These are phyloP conservation scores for Papilio xuthus DNA, from an alignment of 1,140 invertebrate species.

Conservation along the genomic window DNA sequence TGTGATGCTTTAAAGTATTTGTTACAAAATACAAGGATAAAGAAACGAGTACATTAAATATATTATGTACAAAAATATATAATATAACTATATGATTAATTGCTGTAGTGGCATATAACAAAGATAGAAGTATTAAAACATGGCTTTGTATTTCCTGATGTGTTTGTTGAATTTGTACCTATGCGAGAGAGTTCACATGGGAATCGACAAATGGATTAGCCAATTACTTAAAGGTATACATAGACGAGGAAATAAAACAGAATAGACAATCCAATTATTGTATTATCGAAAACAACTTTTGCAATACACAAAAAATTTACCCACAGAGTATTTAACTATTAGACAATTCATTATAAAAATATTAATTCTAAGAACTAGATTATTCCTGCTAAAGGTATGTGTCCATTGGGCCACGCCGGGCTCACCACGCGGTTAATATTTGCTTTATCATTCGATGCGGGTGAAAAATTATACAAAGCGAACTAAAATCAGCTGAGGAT, in stretches of 20 bases:
- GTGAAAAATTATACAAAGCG: too few species aligned
- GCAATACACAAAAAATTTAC: not conserved
- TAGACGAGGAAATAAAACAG: not conserved
- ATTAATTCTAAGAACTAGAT: too few species aligned
- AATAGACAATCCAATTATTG: slow-evolving; percentile 15
- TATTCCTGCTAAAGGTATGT: too few species aligned
- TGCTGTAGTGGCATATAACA: not conserved
- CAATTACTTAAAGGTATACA: slow-evolving; percentile 14
- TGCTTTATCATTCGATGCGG: too few species aligned
- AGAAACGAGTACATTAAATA: not conserved
- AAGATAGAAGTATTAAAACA: not conserved
- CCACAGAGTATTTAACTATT: not conserved
- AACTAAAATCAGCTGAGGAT: too few species aligned
- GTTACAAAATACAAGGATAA: too few species aligned
- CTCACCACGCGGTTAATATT: too few species aligned
- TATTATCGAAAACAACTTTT: not conserved
- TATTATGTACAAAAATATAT: not conserved
- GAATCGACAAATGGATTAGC: slow-evolving; percentile 19
- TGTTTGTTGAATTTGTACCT: slow-evolving; percentile 16
- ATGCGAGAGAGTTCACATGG: slow-evolving; percentile 5
- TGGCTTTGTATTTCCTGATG: not conserved
- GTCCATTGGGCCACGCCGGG: too few species aligned
- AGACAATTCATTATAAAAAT: too few species aligned
- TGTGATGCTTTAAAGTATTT: too few species aligned
- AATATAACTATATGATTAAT: not conserved